These are phyloP conservation scores for Thalassaphorura encarpata DNA, from an alignment of 1,140 invertebrate species.

Conservation along the genomic window DNA sequence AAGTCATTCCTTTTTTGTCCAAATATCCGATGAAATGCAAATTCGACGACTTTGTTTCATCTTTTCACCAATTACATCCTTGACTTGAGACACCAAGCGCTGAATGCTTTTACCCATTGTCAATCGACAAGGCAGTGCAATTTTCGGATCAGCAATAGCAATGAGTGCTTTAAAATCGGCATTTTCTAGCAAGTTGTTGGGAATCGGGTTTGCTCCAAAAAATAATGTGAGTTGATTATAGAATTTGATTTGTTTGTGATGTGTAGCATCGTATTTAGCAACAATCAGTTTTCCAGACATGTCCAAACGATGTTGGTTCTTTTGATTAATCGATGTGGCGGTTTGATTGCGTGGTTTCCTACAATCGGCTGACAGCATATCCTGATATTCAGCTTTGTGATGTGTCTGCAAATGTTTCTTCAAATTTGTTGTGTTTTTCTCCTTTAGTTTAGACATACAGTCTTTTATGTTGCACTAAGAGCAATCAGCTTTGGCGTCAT, in stretches of 20 bases:
- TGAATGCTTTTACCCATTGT: neutral
- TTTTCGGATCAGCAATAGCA: neutral
- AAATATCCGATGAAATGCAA: neutral
- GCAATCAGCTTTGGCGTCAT: too few relatives aligned
- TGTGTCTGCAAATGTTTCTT: neutral
- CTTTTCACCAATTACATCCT: neutral
- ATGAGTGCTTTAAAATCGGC: neutral
- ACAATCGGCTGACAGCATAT: neutral
- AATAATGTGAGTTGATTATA: neutral
- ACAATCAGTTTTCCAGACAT: neutral
- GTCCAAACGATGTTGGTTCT: neutral
- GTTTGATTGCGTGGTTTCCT: neutral
- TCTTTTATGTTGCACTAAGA: neutral
- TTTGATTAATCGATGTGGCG: neutral
- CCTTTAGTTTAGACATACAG: neutral
- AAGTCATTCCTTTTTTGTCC: neutral
- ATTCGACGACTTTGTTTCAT: neutral
- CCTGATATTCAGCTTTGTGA: neutral
- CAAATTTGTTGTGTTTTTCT: neutral
- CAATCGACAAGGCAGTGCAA: neutral
- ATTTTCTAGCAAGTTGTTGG: neutral
- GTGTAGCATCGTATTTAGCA: neutral
- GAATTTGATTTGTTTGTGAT: neutral
- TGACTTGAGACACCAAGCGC: neutral
- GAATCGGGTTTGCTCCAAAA: neutral